A percentile compares a stretch with the other conserved stretches of the same genome.
Evolutionary conservation across 1,140 invertebrate species (phyloP).

Genomic region (Meloidogyne exigua): DNA sequence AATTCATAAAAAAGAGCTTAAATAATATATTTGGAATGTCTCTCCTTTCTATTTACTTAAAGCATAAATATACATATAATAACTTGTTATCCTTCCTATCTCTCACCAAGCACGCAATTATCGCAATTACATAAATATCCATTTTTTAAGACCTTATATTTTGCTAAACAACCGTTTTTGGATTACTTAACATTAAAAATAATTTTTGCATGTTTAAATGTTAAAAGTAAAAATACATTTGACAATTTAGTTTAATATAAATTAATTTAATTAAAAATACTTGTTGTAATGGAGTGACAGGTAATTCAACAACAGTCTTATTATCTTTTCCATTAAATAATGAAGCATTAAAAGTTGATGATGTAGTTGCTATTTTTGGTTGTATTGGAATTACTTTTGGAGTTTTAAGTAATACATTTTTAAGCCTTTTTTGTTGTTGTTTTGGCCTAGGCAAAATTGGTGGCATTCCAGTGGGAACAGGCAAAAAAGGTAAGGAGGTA

Average conservation of each 20-base stretch:
- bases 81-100: not conserved
- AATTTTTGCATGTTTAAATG: not conserved
- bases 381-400: not conserved
- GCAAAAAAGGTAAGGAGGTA: constrained; percentile 1
- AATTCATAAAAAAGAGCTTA: no score
- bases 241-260: not conserved
- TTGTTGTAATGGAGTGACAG: not conserved
- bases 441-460: constrained; percentile 22
- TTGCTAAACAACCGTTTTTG: not conserved
- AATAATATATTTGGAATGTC: not conserved
- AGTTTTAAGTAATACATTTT: constrained; percentile 5
- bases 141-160: not conserved
- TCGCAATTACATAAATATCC: not conserved
- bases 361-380: not conserved
- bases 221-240: not conserved
- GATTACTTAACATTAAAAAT: not conserved
- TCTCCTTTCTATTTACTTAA: not conserved
- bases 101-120: not conserved
- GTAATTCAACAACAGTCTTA: not conserved
- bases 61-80: not conserved
- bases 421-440: constrained; percentile 20
- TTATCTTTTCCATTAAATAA: not conserved
- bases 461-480: constrained; percentile 8
- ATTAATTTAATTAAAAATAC: not conserved
- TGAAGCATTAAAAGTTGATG: not conserved